A percentile compares a stretch with the other conserved stretches of the same genome.
These are phyloP conservation scores for Proales similis DNA, from an alignment of 1,140 invertebrate species.

Conservation along the genomic window DNA sequence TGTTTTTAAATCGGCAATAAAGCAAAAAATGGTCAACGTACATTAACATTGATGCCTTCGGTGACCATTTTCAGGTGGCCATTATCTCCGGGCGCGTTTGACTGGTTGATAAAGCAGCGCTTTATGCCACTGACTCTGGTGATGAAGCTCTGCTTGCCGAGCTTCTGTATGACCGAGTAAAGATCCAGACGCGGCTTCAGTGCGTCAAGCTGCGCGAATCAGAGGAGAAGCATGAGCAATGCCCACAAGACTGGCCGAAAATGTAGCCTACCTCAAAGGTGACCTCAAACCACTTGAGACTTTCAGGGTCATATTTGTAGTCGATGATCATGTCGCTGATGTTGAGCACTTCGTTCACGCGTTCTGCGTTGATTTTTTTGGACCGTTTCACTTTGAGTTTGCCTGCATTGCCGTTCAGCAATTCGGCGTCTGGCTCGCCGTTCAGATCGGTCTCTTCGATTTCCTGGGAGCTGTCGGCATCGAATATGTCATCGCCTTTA, in stretches of 20 bases:
- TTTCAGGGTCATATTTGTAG: slow-evolving; percentile 68
- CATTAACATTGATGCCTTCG: slow-evolving; percentile 85
- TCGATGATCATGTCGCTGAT: slow-evolving; percentile 54
- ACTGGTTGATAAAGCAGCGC: slow-evolving; percentile 25
- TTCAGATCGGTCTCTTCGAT: slow-evolving; percentile 52
- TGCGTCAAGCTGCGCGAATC: not conserved
- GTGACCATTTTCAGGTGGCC: slow-evolving; percentile 61
- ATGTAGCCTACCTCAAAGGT: slow-evolving; percentile 58
- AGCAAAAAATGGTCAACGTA: slow-evolving; percentile 77
- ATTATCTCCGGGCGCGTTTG: slow-evolving; percentile 67
- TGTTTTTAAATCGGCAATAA: slow-evolving; percentile 37
- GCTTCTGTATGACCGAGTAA: slow-evolving; percentile 27
- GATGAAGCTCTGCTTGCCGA: slow-evolving; percentile 25
- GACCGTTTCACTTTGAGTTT: slow-evolving; percentile 34
- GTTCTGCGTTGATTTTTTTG: not conserved
- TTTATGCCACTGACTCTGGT: slow-evolving; percentile 21
- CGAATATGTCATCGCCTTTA: slow-evolving; percentile 53
- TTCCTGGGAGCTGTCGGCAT: slow-evolving; percentile 57
- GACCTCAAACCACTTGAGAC: slow-evolving; percentile 67
- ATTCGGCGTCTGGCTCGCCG: slow-evolving; percentile 17
- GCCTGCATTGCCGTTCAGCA: slow-evolving; percentile 30
- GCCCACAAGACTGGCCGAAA: not conserved
- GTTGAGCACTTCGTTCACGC: slow-evolving; percentile 12
- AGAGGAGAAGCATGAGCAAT: not conserved
- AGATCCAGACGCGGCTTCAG: slow-evolving; percentile 22